Evolutionary conservation across 2,113 vertebrate genomes (phyloP).

Genomic region (Equus przewalskii): DNA sequence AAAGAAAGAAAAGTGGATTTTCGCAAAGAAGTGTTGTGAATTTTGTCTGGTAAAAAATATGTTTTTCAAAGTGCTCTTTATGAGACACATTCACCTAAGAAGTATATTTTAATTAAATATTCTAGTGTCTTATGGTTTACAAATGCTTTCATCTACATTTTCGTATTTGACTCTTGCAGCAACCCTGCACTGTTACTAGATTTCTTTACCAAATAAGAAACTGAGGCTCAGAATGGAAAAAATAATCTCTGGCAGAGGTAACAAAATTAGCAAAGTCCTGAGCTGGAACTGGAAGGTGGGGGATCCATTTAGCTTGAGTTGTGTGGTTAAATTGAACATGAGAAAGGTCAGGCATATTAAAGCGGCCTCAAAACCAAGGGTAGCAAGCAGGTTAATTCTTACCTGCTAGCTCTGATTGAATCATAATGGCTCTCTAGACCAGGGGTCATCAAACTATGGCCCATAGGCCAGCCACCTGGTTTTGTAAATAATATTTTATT

Average conservation of each 20-base stretch:
- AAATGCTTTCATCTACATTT: constrained; percentile 5
- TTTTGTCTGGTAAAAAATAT: neutral
- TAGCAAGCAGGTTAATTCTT: constrained; percentile 38
- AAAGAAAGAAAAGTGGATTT: neutral
- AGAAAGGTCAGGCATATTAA: constrained; percentile 42
- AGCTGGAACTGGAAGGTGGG: neutral
- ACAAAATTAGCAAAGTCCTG: neutral
- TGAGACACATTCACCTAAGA: neutral
- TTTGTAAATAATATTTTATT: constrained; percentile 26
- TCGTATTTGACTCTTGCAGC: constrained; percentile 3
- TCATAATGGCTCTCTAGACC: neutral
- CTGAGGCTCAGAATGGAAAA: neutral
- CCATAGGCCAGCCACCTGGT: neutral
- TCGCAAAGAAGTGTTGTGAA: neutral
- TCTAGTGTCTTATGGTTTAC: neutral
- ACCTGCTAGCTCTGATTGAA: neutral
- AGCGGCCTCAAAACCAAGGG: neutral
- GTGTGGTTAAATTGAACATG: constrained; percentile 10
- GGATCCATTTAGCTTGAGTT: constrained; percentile 48
- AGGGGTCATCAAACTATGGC: constrained; percentile 5
- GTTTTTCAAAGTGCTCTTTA: constrained; percentile 8
- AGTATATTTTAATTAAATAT: constrained; percentile 37
- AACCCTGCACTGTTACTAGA: neutral
- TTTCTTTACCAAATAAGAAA: constrained; percentile 51
- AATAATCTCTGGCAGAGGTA: neutral